Conservation (phyloP, 2,797 vertebrate genomes). For the Diglossa cyanea region DNA sequence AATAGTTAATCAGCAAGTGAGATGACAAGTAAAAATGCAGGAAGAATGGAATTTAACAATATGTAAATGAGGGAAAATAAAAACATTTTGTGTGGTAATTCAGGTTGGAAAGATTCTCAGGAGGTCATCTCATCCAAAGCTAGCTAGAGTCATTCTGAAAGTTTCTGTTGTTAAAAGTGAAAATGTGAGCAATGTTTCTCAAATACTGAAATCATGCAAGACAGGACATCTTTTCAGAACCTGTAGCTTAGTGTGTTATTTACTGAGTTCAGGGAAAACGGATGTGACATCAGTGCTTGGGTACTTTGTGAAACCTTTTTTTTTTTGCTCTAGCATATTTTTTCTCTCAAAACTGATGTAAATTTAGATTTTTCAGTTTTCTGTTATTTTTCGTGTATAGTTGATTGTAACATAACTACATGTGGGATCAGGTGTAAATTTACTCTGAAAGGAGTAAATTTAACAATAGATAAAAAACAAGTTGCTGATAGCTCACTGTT, state of each 20-base stretch:
- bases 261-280: not conserved
- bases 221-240: not conserved
- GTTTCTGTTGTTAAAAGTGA: not conserved
- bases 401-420: not conserved
- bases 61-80: not conserved
- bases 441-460: not conserved
- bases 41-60: not conserved
- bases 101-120: not conserved
- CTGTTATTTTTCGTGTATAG: not conserved
- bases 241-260: not conserved
- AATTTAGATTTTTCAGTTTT: not conserved
- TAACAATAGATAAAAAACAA: not conserved
- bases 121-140: not conserved
- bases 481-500: not conserved
- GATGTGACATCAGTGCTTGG: not conserved
- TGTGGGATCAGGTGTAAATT: not conserved
- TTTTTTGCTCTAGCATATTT: not conserved
- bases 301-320: not conserved
- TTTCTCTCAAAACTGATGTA: not conserved
- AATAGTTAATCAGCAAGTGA: not conserved
- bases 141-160: not conserved
- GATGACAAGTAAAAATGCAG: not conserved
- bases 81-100: not conserved
- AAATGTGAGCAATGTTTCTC: not conserved
- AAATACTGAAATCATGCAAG: not conserved